phyloP scores from a whole-genome alignment of 2,113 vertebrate genomes.

The Pogonocichla stellata region DNA sequence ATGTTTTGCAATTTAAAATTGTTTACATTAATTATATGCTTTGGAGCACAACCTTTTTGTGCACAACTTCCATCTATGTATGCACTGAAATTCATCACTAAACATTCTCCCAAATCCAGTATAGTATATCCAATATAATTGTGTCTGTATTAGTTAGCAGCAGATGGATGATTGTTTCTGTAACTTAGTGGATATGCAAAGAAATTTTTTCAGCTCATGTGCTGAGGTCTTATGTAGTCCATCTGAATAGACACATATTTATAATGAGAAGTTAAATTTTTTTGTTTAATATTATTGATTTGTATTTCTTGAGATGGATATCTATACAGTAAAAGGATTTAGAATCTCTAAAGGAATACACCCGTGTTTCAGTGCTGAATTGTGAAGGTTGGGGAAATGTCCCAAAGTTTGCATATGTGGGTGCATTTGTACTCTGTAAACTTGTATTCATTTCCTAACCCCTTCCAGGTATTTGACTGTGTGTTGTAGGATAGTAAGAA shows the following conservation, averaged over 20 bases:
- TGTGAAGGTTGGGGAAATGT: neutral
- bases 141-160: neutral
- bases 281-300: neutral
- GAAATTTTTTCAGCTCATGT: neutral
- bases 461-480: neutral
- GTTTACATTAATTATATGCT: neutral
- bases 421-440: neutral
- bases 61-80: neutral
- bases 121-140: neutral
- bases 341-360: neutral
- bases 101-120: neutral
- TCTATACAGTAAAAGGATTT: neutral
- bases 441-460: neutral
- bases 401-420: neutral
- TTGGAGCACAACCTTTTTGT: neutral
- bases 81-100: neutral
- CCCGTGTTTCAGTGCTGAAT: neutral
- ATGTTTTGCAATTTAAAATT: neutral
- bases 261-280: neutral
- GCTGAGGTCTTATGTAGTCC: neutral
- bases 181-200: neutral
- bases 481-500: neutral
- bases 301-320: neutral
- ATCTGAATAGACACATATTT: neutral
- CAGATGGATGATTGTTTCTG: neutral